phyloP scores from a whole-genome alignment of 2,888 invertebrate genomes.

The Netelia inedita region DNA sequence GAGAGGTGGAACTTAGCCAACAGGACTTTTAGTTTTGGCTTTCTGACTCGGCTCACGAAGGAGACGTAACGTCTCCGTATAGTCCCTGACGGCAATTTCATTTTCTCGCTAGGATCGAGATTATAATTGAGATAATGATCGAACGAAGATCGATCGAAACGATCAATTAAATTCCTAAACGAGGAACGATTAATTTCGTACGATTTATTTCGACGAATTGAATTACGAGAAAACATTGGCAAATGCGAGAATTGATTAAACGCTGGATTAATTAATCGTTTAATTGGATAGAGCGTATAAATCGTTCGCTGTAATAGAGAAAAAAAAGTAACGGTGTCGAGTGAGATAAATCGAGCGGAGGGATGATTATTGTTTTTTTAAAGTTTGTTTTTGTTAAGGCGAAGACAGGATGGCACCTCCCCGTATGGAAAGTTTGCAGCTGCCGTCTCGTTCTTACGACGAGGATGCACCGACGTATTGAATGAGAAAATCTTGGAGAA shows the following conservation, averaged over 20 bases:
- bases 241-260: too few relatives aligned
- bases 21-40: conserved; percentile 50
- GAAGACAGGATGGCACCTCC: conserved; percentile 60
- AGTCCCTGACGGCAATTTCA: conserved; percentile 24
- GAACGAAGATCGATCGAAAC: too few relatives aligned
- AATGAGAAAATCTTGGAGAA: conserved; percentile 37
- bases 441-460: not conserved
- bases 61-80: conserved; percentile 31
- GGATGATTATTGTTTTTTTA: conserved; percentile 13
- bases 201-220: too few relatives aligned
- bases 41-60: conserved; percentile 33
- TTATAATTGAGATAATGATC: too few relatives aligned
- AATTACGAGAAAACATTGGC: too few relatives aligned
- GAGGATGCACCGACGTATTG: not conserved
- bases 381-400: not conserved
- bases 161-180: too few relatives aligned
- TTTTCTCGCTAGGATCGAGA: too few relatives aligned
- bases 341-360: conserved; percentile 62
- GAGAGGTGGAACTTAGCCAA: conserved; percentile 35
- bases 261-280: too few relatives aligned
- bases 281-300: conserved; percentile 29
- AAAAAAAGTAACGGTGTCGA: conserved; percentile 62
- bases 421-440: conserved; percentile 37
- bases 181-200: too few relatives aligned
- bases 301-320: conserved; percentile 44